Conservation (phyloP, 2,888 invertebrate species). For the Agonopterix heracliana region DNA sequence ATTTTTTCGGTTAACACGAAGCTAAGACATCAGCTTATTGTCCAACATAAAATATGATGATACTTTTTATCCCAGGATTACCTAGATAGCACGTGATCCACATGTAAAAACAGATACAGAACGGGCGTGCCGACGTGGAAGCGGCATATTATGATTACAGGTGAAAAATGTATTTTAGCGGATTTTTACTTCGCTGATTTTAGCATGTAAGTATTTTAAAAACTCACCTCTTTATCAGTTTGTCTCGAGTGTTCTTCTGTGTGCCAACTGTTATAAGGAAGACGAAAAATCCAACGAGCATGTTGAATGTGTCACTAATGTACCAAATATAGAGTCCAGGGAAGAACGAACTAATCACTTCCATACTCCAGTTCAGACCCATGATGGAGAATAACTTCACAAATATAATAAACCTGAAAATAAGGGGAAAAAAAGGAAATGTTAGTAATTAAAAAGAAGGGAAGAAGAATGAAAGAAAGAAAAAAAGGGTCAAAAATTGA, state of each 20-base stretch:
- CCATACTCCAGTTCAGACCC: conserved; percentile 62
- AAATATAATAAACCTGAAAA: conserved; percentile 53
- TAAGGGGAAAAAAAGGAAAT: not conserved
- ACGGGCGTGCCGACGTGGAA: too few species aligned
- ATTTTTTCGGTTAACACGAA: too few species aligned
- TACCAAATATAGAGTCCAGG: conserved; percentile 39
- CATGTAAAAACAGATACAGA: too few species aligned
- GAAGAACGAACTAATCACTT: conserved; percentile 42
- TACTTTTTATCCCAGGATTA: too few species aligned
- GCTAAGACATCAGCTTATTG: too few species aligned
- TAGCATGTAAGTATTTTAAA: not conserved
- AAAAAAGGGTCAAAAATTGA: too few species aligned
- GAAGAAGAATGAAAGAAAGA: too few species aligned
- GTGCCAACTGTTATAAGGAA: conserved; percentile 63
- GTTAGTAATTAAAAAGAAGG: not conserved
- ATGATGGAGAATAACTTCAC: conserved; percentile 59
- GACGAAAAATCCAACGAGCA: conserved; percentile 50
- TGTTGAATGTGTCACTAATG: conserved; percentile 49
- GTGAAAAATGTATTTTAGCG: too few species aligned
- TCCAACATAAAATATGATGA: too few species aligned
- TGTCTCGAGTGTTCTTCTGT: conserved; percentile 35
- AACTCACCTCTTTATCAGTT: conserved; percentile 40
- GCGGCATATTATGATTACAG: too few species aligned
- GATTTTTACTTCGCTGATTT: too few species aligned
- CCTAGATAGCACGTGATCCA: too few species aligned